A percentile compares a stretch with the other conserved stretches of the same genome.
phyloP scores from a whole-genome alignment of 2,113 vertebrate species.

The Stegastes partitus region DNA sequence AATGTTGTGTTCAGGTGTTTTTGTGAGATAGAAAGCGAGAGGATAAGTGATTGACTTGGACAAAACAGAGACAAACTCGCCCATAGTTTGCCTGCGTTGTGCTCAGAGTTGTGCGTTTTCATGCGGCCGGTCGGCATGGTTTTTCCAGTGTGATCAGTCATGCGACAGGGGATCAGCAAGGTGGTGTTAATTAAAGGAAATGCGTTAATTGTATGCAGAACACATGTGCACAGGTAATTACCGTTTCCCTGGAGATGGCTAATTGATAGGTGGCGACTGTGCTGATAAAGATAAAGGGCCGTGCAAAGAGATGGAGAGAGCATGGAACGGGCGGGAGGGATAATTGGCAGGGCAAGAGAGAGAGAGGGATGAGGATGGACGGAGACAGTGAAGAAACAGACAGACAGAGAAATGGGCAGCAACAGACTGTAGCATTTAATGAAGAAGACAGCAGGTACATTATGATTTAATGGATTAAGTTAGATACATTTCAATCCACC shows the following conservation, averaged over 20 bases:
- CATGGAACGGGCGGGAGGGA: constrained; percentile 42
- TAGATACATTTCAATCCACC: not conserved
- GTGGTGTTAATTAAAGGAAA: constrained; percentile 82
- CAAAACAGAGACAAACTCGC: not conserved
- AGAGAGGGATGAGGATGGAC: constrained; percentile 21
- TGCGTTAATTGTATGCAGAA: constrained; percentile 80
- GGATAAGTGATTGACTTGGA: too few relatives aligned
- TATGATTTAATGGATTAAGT: constrained; percentile 1
- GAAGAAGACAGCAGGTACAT: not conserved
- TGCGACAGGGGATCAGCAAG: constrained; percentile 67
- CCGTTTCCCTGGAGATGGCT: constrained; percentile 77
- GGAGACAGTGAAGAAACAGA: constrained; percentile 9
- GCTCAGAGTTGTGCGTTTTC: constrained; percentile 8
- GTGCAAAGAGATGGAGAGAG: constrained; percentile 39
- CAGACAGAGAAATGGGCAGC: constrained; percentile 18
- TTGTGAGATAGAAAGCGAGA: not conserved
- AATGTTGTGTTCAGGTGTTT: too few relatives aligned
- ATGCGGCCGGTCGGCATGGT: constrained; percentile 12
- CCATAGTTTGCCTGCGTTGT: not conserved
- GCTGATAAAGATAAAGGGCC: constrained; percentile 69
- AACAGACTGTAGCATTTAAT: constrained; percentile 7
- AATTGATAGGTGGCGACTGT: constrained; percentile 80
- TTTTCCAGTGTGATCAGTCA: constrained; percentile 72
- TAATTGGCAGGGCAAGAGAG: constrained; percentile 58
- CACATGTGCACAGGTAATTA: constrained; percentile 84